These are phyloP conservation scores for Grapholita molesta DNA, from an alignment of 1,140 invertebrate genomes.

Conservation along the genomic window DNA sequence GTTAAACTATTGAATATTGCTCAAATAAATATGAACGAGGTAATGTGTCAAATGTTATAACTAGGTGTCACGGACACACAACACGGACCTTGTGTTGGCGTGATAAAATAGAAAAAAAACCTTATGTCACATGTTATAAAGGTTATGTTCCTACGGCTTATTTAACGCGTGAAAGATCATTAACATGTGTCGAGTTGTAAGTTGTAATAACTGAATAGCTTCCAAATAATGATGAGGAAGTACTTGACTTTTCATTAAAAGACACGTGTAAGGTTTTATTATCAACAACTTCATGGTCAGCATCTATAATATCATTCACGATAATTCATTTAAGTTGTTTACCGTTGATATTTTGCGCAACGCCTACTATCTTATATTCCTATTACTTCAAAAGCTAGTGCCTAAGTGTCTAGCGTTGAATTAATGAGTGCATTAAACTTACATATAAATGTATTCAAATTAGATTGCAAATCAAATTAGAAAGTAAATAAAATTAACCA, in stretches of 20 bases:
- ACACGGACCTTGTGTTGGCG: neutral
- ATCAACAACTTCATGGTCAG: neutral
- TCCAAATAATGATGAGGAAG: neutral
- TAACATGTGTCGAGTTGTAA: neutral
- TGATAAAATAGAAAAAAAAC: neutral
- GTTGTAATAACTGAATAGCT: neutral
- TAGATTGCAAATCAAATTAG: neutral
- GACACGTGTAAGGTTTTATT: neutral
- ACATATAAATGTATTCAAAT: neutral
- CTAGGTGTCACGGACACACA: conserved; percentile 7
- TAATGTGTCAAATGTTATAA: conserved; percentile 4
- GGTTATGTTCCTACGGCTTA: neutral
- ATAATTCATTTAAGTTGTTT: too few species aligned
- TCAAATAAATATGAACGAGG: conserved; percentile 9
- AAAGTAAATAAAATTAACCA: neutral
- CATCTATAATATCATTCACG: too few species aligned
- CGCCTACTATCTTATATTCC: too few species aligned
- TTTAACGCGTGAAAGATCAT: neutral
- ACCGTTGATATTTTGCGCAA: too few species aligned
- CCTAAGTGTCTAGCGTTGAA: neutral
- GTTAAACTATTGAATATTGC: too few species aligned
- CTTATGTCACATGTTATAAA: neutral
- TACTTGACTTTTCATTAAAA: neutral
- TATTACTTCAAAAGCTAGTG: neutral
- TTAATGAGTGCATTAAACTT: neutral